Conservation (phyloP, 2,888 invertebrate species). For the Drosophila cognata region DNA sequence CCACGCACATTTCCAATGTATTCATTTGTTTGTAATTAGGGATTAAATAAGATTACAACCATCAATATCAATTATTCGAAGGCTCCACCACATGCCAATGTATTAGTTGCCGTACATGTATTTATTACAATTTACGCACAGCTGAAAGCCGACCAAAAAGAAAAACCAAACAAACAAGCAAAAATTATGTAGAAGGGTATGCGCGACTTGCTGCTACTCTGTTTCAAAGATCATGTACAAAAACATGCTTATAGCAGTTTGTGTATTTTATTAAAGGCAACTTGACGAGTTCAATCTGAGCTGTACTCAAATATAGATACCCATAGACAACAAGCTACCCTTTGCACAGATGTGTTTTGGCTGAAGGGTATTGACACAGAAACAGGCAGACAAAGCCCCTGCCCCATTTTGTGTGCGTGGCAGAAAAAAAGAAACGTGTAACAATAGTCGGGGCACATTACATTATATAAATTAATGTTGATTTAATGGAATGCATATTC, state of each 20-base stretch:
- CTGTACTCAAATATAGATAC: neutral
- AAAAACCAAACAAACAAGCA: neutral
- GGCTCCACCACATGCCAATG: conserved; percentile 51
- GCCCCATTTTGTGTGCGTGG: neutral
- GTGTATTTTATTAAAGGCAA: neutral
- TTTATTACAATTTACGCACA: conserved; percentile 68
- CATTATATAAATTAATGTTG: conserved; percentile 80
- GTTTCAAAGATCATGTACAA: neutral
- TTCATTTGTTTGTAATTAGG: conserved; percentile 80
- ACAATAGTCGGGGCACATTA: conserved; percentile 60
- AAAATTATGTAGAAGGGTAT: neutral
- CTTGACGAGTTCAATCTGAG: neutral
- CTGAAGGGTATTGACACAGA: conserved; percentile 1
- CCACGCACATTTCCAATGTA: conserved; percentile 54
- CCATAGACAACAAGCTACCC: neutral
- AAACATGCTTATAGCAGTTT: neutral
- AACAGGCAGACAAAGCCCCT: neutral
- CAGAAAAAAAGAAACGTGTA: conserved; percentile 14
- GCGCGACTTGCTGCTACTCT: conserved; percentile 9
- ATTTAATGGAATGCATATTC: conserved; percentile 81
- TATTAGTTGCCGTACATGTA: conserved; percentile 62
- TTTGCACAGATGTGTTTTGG: neutral
- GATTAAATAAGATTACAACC: conserved; percentile 79
- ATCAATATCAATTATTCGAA: conserved; percentile 79
- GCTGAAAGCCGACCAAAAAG: conserved; percentile 38